Evolutionary conservation across 2,888 invertebrate species (phyloP).

Genomic region (Caenorhabditis doughertyi): DNA sequence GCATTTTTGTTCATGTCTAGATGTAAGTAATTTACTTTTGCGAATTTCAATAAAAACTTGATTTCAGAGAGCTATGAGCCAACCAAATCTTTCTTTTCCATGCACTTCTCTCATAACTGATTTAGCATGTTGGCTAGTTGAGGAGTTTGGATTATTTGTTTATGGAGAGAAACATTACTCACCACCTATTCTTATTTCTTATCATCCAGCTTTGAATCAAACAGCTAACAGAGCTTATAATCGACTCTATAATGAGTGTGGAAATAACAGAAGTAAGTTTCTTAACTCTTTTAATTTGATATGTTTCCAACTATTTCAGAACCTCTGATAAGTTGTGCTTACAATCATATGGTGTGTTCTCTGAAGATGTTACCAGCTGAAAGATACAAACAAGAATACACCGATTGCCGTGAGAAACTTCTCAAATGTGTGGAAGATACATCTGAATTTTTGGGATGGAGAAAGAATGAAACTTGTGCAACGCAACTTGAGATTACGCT

Average conservation of each 20-base stretch:
- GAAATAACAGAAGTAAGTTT: slow-evolving; percentile 25
- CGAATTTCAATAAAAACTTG: neutral
- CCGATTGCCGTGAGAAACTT: slow-evolving; percentile 26
- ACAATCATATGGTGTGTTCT: slow-evolving; percentile 41
- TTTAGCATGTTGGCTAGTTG: slow-evolving; percentile 11
- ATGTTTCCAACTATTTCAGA: slow-evolving; percentile 6
- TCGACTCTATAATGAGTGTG: neutral
- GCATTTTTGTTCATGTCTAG: slow-evolving; percentile 16
- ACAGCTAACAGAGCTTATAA: slow-evolving; percentile 18
- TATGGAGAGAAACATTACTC: neutral
- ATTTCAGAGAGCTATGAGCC: slow-evolving; percentile 10
- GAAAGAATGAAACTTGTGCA: neutral
- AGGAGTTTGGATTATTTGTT: slow-evolving; percentile 5
- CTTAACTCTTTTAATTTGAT: neutral
- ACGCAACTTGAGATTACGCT: slow-evolving; percentile 8
- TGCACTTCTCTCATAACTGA: neutral
- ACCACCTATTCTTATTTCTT: neutral
- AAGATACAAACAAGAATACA: slow-evolving; percentile 26
- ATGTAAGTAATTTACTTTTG: neutral
- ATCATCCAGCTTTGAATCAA: slow-evolving; percentile 41
- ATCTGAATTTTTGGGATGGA: neutral
- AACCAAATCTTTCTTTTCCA: neutral
- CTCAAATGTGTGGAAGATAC: neutral
- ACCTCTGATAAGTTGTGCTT: slow-evolving; percentile 33
- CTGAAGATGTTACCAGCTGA: neutral